A percentile compares a stretch with the other conserved stretches of the same genome.
phyloP scores from a whole-genome alignment of 2,797 vertebrate species.

The Typhlichthys subterraneus region DNA sequence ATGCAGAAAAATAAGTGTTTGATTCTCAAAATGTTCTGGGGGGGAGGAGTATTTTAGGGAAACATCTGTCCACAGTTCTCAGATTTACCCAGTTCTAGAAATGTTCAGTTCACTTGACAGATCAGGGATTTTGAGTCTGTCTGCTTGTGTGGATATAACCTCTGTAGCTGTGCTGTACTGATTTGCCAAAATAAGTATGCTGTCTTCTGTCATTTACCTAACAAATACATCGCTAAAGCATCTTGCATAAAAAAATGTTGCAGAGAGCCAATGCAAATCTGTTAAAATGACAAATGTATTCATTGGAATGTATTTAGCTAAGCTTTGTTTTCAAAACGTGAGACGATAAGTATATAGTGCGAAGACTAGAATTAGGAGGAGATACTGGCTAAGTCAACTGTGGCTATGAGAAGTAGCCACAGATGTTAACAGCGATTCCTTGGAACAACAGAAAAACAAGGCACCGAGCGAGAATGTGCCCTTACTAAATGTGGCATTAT shows the following conservation, averaged over 20 bases:
- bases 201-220: conserved; percentile 23
- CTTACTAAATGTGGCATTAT: conserved; percentile 1
- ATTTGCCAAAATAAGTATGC: conserved; percentile 55
- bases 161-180: conserved; percentile 3
- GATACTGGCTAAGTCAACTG: conserved; percentile 39
- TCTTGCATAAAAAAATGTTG: not conserved
- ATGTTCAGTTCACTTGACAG: too few relatives aligned
- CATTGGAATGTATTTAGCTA: conserved; percentile 12
- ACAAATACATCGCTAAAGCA: conserved; percentile 16
- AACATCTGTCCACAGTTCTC: too few relatives aligned
- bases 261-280: conserved; percentile 45
- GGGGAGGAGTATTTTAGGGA: too few relatives aligned
- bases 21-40: too few relatives aligned
- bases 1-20: too few relatives aligned
- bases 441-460: not conserved
- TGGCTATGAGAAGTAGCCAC: conserved; percentile 24
- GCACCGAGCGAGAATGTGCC: not conserved
- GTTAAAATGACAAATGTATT: conserved; percentile 31
- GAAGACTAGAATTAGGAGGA: not conserved
- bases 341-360: not conserved
- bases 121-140: too few relatives aligned
- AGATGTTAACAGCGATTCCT: conserved; percentile 3
- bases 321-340: too few relatives aligned
- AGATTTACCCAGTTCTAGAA: too few relatives aligned
- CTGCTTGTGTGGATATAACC: too few relatives aligned